A percentile compares a stretch with the other conserved stretches of the same genome.
These are phyloP conservation scores for Poeciliopsis turrubarensis DNA, from an alignment of 2,113 vertebrate species.

Conservation along the genomic window DNA sequence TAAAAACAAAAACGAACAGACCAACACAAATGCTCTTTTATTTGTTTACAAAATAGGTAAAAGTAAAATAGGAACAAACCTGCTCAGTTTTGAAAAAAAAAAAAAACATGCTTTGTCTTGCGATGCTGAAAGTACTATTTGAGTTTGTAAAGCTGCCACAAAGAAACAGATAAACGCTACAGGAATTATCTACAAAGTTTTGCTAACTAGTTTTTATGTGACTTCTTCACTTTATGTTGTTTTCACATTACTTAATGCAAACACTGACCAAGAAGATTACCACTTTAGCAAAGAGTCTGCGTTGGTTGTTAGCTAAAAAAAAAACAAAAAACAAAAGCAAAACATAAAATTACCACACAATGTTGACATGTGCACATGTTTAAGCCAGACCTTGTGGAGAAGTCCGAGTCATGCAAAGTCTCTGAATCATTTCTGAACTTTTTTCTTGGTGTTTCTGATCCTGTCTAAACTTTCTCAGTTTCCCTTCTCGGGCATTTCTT, in stretches of 20 bases:
- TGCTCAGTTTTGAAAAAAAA: neutral
- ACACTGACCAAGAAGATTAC: neutral
- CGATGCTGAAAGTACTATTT: neutral
- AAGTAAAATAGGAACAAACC: neutral
- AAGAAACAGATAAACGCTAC: neutral
- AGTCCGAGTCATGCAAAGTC: neutral
- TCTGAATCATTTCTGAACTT: neutral
- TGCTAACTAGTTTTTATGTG: neutral
- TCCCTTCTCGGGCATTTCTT: conserved; percentile 2
- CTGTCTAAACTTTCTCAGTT: conserved; percentile 9
- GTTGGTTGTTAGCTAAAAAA: neutral
- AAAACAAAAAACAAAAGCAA: neutral
- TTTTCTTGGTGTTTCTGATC: neutral
- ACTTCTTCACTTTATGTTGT: neutral
- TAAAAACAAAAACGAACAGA: too few relatives aligned
- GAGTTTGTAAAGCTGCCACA: too few relatives aligned
- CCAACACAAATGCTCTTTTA: neutral
- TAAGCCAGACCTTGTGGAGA: neutral
- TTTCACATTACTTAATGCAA: neutral
- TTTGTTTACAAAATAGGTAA: neutral
- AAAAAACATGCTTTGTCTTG: neutral
- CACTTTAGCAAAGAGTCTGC: neutral
- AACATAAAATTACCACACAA: neutral
- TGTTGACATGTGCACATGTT: neutral
- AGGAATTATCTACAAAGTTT: too few relatives aligned